Evolutionary conservation across 1,140 invertebrate genomes (phyloP).

Genomic region (Sweltsa coloradensis): DNA sequence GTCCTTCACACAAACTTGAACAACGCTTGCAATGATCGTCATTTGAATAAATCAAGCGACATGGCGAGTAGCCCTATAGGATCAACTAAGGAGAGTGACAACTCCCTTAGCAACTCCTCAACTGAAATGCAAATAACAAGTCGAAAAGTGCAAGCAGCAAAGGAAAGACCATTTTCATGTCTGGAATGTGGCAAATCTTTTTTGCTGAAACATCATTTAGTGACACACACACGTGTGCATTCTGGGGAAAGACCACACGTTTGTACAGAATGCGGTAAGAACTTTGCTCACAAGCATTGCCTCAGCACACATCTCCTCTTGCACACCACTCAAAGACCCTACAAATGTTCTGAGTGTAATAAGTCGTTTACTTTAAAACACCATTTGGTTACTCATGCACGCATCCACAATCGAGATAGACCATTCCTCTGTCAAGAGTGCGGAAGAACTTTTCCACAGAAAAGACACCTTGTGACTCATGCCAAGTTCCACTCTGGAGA

Average conservation of each 20-base stretch:
- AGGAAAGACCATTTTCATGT: constrained; percentile 67
- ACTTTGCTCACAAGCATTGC: constrained; percentile 73
- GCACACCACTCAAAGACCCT: constrained; percentile 68
- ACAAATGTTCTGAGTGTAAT: constrained; percentile 72
- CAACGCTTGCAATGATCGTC: too few species aligned
- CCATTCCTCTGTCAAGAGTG: constrained; percentile 72
- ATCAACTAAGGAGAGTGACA: too few species aligned
- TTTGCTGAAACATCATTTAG: constrained; percentile 66
- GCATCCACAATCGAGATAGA: constrained; percentile 55
- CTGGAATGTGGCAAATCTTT: constrained; percentile 73
- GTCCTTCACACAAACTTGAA: too few species aligned
- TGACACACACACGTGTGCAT: constrained; percentile 64
- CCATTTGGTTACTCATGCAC: constrained; percentile 41
- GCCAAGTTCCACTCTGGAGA: constrained; percentile 79
- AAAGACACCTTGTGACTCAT: constrained; percentile 71
- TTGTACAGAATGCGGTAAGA: constrained; percentile 74
- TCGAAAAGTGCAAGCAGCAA: constrained; percentile 25
- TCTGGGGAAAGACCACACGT: constrained; percentile 70
- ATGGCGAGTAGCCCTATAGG: too few species aligned
- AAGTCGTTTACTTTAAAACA: constrained; percentile 76
- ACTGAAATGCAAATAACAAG: too few species aligned
- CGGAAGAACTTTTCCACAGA: constrained; percentile 65
- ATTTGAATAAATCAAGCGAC: too few species aligned
- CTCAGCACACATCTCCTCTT: constrained; percentile 66
- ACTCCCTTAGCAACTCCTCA: neutral